These are phyloP conservation scores for Amphiprion ocellaris DNA, from an alignment of 2,113 vertebrate species.

Conservation along the genomic window DNA sequence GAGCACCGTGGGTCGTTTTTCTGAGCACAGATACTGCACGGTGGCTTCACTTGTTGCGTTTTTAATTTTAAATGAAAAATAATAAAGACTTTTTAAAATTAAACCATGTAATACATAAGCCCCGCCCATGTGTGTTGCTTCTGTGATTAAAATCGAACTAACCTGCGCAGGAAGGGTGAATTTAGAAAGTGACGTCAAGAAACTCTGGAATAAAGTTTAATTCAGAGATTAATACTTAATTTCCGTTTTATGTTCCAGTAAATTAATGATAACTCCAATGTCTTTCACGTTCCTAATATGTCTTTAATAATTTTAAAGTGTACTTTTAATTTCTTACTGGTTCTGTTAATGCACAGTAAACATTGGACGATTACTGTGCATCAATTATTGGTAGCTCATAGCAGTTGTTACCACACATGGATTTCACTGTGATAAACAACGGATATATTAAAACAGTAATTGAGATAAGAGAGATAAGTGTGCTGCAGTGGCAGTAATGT, in stretches of 20 bases:
- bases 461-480: neutral
- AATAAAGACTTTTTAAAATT: neutral
- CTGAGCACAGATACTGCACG: accelerated
- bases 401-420: too few relatives aligned
- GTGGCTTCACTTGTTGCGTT: accelerated
- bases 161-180: neutral
- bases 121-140: constrained; percentile 42
- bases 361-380: neutral
- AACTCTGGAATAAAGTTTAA: neutral
- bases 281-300: neutral
- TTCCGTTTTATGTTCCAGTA: too few relatives aligned
- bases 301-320: neutral
- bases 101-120: neutral
- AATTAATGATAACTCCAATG: neutral
- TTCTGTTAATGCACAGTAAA: too few relatives aligned
- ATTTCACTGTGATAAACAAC: too few relatives aligned
- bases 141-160: constrained; percentile 7
- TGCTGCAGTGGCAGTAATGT: neutral
- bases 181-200: constrained; percentile 17
- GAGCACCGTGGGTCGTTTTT: neutral
- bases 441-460: too few relatives aligned
- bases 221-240: neutral
- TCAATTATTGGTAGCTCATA: neutral
- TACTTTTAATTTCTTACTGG: too few relatives aligned
- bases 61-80: neutral